Evolutionary conservation across 2,888 invertebrate genomes (phyloP).

Genomic region (Napeogenes inachia): DNA sequence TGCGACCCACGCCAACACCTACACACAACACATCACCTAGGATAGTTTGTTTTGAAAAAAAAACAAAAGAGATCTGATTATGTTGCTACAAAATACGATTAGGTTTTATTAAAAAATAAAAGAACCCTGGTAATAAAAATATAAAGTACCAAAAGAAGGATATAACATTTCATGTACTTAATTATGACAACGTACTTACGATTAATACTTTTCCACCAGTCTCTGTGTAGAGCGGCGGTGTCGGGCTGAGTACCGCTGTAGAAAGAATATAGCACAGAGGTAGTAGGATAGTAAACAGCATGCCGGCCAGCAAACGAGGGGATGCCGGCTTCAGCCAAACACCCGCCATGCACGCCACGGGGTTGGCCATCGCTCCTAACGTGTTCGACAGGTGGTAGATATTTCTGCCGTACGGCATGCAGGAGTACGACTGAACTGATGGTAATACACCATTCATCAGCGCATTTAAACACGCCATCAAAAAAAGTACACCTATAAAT

Average conservation of each 20-base stretch:
- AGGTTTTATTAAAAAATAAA: too few relatives aligned
- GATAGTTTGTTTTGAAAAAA: neutral
- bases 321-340: constrained; percentile 77
- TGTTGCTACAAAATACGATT: too few relatives aligned
- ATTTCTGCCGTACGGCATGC: constrained; percentile 86
- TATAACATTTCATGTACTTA: too few relatives aligned
- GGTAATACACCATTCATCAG: constrained; percentile 88
- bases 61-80: neutral
- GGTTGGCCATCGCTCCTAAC: constrained; percentile 88
- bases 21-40: constrained; percentile 19
- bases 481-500: constrained; percentile 53
- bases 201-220: constrained; percentile 79
- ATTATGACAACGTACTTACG: constrained; percentile 65
- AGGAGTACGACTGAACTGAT: constrained; percentile 88
- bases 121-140: too few relatives aligned
- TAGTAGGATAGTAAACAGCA: constrained; percentile 66
- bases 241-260: constrained; percentile 85
- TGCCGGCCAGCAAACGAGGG: constrained; percentile 63
- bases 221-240: constrained; percentile 81
- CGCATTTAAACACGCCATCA: constrained; percentile 79
- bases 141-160: too few relatives aligned
- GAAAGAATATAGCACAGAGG: constrained; percentile 82
- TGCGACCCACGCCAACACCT: constrained; percentile 84
- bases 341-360: constrained; percentile 83
- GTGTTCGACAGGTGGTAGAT: constrained; percentile 88